These are phyloP conservation scores for Boulengeromyrus knoepffleri DNA, from an alignment of 2,113 vertebrate genomes.

Conservation along the genomic window DNA sequence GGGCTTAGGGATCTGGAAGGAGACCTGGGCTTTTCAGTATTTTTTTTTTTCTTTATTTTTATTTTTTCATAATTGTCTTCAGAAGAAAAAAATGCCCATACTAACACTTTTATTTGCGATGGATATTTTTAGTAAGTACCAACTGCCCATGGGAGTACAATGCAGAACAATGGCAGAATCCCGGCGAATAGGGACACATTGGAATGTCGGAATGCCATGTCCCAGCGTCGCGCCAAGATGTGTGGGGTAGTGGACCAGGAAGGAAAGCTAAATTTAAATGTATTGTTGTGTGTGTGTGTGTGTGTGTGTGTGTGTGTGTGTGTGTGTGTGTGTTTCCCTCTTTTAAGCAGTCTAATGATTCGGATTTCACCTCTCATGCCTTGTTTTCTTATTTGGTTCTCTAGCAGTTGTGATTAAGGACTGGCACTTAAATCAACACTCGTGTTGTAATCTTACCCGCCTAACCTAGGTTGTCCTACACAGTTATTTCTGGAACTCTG, in stretches of 20 bases:
- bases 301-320: too few species aligned
- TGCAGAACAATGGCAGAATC: conserved; percentile 30
- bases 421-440: background rate
- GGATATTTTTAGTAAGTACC: background rate
- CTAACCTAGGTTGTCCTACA: background rate
- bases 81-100: background rate
- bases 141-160: conserved; percentile 23
- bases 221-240: too few species aligned
- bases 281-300: background rate
- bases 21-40: background rate
- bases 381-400: background rate
- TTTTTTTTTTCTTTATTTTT: background rate
- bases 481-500: background rate
- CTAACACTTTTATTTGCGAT: background rate
- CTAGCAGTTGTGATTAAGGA: background rate
- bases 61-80: background rate
- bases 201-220: background rate
- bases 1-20: background rate
- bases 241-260: background rate
- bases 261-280: conserved; percentile 7
- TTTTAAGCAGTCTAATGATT: background rate
- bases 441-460: background rate
- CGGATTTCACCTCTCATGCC: background rate
- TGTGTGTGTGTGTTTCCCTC: background rate
- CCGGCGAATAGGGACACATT: background rate